Percentiles rank a stretch among this genome's conserved stretches.
These are phyloP conservation scores for Leucoptera coffeella DNA, from an alignment of 2,888 invertebrate genomes.

Conservation along the genomic window DNA sequence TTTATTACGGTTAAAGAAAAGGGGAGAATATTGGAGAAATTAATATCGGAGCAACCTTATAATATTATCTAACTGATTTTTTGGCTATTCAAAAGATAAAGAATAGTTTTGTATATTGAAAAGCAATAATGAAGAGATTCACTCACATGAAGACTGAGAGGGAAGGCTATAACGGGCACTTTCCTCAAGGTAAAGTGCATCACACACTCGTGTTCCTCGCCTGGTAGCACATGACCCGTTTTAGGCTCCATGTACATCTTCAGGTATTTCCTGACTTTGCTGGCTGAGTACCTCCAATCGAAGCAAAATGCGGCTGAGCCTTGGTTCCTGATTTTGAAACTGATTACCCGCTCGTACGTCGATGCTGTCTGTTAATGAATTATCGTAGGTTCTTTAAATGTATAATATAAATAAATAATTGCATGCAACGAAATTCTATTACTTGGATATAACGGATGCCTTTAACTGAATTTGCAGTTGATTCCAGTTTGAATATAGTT, in stretches of 20 bases:
- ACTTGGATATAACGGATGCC: no score
- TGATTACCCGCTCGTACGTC: constrained; percentile 30
- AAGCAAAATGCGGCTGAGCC: constrained; percentile 39
- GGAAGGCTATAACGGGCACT: constrained; percentile 32
- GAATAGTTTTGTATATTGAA: no score
- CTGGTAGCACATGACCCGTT: constrained; percentile 27
- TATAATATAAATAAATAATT: no score
- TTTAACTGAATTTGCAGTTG: no score
- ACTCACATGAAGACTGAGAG: constrained; percentile 24
- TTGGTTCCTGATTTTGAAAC: constrained; percentile 30
- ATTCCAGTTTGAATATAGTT: no score
- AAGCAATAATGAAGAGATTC: constrained; percentile 1
- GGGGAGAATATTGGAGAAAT: no score
- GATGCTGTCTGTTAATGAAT: constrained; percentile 34
- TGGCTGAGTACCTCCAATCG: constrained; percentile 25
- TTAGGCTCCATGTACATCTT: constrained; percentile 25
- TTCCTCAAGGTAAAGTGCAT: constrained; percentile 25
- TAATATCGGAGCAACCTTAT: no score
- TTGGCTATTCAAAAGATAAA: no score
- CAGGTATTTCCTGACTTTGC: constrained; percentile 28
- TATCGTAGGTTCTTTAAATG: no score
- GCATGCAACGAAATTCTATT: no score
- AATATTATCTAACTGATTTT: no score
- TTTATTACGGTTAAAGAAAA: no score
- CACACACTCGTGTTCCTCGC: constrained; percentile 19